Evolutionary conservation across 2,797 vertebrate genomes (phyloP).

Genomic region (Vultur gryphus): DNA sequence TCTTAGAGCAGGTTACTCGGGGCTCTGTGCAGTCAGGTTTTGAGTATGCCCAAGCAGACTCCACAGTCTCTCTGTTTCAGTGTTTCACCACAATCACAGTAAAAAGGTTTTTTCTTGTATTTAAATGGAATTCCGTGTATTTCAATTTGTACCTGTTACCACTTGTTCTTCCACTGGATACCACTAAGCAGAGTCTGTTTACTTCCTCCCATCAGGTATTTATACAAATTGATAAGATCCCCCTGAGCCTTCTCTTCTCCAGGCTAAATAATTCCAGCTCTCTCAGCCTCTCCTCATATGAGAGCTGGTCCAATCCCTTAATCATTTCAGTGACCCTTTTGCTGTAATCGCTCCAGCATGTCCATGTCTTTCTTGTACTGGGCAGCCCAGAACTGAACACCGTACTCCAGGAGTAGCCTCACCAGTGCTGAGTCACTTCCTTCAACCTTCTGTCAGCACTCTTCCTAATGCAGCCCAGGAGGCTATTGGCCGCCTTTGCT

Average conservation of each 20-base stretch:
- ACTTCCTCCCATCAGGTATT: background rate
- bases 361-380: background rate
- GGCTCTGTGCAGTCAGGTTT: background rate
- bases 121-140: background rate
- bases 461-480: background rate
- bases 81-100: background rate
- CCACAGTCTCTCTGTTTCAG: background rate
- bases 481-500: background rate
- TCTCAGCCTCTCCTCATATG: background rate
- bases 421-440: background rate
- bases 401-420: background rate
- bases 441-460: background rate
- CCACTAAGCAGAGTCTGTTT: background rate
- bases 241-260: background rate
- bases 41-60: background rate
- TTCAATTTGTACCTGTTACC: background rate
- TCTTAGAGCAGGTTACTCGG: background rate
- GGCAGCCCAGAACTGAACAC: background rate
- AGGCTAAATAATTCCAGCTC: background rate
- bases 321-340: background rate
- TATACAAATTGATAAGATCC: background rate
- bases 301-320: background rate
- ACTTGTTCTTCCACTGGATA: background rate
- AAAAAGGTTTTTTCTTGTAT: background rate
- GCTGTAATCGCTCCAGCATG: background rate